Conservation (phyloP, 2,888 invertebrate genomes). For the Automeris io region DNA sequence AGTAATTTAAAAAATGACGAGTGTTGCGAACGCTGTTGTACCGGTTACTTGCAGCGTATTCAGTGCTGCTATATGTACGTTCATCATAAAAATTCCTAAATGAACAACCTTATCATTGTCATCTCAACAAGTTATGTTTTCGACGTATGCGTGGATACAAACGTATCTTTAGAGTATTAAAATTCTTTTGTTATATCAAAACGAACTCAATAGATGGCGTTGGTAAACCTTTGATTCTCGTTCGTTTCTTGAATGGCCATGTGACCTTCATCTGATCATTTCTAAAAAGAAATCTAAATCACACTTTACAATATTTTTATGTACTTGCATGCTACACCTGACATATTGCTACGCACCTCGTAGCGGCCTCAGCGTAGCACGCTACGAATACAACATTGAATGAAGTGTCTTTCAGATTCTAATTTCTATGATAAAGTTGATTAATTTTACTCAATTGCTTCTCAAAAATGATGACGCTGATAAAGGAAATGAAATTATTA, state of each 20-base stretch:
- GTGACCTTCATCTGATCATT: background rate
- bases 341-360: constrained; percentile 44
- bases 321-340: constrained; percentile 5
- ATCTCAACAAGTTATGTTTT: no score
- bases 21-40: no score
- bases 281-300: background rate
- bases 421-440: constrained; percentile 1
- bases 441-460: constrained; percentile 9
- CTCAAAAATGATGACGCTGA: no score
- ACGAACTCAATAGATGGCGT: background rate
- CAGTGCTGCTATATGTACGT: no score
- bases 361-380: constrained; percentile 50
- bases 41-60: no score
- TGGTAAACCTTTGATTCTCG: background rate
- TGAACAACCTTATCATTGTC: no score
- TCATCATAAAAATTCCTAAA: no score
- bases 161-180: no score
- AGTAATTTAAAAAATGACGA: no score
- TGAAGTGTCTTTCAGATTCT: constrained; percentile 2
- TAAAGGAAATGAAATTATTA: no score
- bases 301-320: background rate
- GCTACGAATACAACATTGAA: constrained; percentile 40
- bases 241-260: background rate
- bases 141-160: no score
- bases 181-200: no score